Evolutionary conservation across 1,140 invertebrate genomes (phyloP).

Genomic region (Mycetomoellerius zeteki): DNA sequence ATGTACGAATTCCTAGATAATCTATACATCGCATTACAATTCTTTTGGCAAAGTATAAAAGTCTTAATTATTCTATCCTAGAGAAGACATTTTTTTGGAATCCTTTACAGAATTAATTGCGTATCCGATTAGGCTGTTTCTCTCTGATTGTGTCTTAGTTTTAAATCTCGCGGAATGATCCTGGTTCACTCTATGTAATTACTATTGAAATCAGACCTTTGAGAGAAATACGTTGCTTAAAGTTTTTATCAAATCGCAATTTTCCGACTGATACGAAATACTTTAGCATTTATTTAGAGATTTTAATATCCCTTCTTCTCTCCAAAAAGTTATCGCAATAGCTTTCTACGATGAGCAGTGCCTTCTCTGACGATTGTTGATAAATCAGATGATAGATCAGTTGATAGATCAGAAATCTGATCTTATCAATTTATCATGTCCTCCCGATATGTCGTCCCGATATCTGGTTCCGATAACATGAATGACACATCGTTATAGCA

Average conservation of each 20-base stretch:
- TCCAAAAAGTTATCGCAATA: neutral
- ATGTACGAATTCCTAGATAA: slow-evolving; percentile 21
- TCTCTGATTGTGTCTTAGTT: neutral
- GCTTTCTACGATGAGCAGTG: neutral
- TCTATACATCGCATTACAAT: slow-evolving; percentile 39
- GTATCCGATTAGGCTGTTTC: neutral
- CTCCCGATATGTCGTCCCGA: neutral
- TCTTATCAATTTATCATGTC: neutral
- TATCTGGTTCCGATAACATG: neutral
- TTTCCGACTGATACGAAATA: neutral
- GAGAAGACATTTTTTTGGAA: slow-evolving; percentile 22
- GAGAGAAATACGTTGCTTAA: slow-evolving; percentile 1
- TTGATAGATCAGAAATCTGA: slow-evolving; percentile 3
- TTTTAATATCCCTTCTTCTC: neutral
- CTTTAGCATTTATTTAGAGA: neutral
- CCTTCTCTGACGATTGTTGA: slow-evolving; percentile 13
- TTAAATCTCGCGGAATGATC: neutral
- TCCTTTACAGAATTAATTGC: neutral
- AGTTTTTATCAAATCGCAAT: slow-evolving; percentile 34
- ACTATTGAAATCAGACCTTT: slow-evolving; percentile 20
- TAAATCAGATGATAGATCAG: too few relatives aligned
- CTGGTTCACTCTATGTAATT: slow-evolving; percentile 2
- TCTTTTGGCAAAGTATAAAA: slow-evolving; percentile 59
- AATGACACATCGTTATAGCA: neutral
- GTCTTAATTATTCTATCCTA: slow-evolving; percentile 43